phyloP scores from a whole-genome alignment of 2,888 invertebrate genomes.

The Lymantria monacha region DNA sequence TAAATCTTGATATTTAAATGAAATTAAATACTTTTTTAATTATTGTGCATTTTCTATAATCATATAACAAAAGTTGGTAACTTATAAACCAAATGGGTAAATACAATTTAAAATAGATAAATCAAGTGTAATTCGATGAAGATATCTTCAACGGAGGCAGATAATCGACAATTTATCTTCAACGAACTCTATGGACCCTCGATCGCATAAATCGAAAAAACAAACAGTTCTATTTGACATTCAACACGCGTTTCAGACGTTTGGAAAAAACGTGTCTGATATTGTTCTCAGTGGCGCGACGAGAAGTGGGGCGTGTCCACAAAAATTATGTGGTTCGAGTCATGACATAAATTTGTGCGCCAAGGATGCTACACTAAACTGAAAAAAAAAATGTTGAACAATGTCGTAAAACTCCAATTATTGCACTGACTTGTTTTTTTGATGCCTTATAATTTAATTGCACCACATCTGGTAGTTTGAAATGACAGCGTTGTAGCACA shows the following conservation, averaged over 20 bases:
- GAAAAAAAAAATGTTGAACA: conserved; percentile 68
- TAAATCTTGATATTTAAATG: too few species aligned
- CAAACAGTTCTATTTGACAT: conserved; percentile 69
- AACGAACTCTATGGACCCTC: conserved; percentile 49
- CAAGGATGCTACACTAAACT: conserved; percentile 44
- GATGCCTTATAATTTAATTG: too few species aligned
- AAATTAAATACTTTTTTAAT: too few species aligned
- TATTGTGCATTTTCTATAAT: too few species aligned
- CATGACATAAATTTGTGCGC: conserved; percentile 65
- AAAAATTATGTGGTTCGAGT: conserved; percentile 70
- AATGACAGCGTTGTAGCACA: too few species aligned
- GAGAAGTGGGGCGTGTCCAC: conserved; percentile 56
- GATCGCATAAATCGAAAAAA: conserved; percentile 58
- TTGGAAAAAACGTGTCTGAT: conserved; percentile 66
- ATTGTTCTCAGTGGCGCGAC: conserved; percentile 59
- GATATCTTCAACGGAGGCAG: conserved; percentile 41
- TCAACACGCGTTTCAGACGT: conserved; percentile 62
- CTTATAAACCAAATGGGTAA: not conserved
- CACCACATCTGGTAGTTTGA: too few species aligned
- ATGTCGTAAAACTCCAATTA: conserved; percentile 72
- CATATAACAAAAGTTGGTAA: not conserved
- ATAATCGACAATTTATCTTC: conserved; percentile 57
- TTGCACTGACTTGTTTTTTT: conserved; percentile 27
- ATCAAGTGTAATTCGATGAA: conserved; percentile 45
- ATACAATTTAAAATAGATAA: conserved; percentile 1